These are phyloP conservation scores for Etheostoma nigrum DNA, from an alignment of 2,797 vertebrate genomes.

Conservation along the genomic window DNA sequence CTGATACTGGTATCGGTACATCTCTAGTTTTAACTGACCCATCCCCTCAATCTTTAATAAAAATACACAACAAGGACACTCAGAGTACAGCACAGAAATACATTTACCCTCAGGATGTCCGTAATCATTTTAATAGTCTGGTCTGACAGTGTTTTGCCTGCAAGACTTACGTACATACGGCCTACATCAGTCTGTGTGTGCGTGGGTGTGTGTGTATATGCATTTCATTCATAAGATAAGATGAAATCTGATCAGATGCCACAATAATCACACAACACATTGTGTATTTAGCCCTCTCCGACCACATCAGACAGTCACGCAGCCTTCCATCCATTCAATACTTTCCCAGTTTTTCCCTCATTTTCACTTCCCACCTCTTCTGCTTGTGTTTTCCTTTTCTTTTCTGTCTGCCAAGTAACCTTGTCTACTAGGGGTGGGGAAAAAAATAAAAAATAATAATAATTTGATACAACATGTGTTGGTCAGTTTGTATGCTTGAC, in stretches of 20 bases:
- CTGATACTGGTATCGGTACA: no score
- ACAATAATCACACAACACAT: background rate
- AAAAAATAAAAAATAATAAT: no score
- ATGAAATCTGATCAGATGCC: background rate
- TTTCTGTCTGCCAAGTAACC: no score
- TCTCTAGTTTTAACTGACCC: background rate
- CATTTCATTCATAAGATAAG: background rate
- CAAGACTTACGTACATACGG: background rate
- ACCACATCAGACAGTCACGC: no score
- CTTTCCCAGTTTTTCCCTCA: no score
- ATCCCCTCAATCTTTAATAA: background rate
- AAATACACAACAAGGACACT: background rate
- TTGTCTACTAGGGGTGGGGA: no score
- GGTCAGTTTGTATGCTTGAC: no score
- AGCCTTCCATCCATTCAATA: no score
- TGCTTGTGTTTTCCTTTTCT: no score
- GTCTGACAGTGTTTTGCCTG: background rate
- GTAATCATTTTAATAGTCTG: background rate
- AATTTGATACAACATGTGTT: no score
- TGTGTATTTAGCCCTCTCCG: no score
- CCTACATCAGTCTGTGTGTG: background rate
- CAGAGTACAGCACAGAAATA: background rate
- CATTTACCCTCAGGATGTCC: background rate
- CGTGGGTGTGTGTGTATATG: background rate
- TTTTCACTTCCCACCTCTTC: no score